Percentiles rank a stretch among this genome's conserved stretches.
Evolutionary conservation across 2,797 vertebrate species (phyloP).

Genomic region (Anguilla anguilla): DNA sequence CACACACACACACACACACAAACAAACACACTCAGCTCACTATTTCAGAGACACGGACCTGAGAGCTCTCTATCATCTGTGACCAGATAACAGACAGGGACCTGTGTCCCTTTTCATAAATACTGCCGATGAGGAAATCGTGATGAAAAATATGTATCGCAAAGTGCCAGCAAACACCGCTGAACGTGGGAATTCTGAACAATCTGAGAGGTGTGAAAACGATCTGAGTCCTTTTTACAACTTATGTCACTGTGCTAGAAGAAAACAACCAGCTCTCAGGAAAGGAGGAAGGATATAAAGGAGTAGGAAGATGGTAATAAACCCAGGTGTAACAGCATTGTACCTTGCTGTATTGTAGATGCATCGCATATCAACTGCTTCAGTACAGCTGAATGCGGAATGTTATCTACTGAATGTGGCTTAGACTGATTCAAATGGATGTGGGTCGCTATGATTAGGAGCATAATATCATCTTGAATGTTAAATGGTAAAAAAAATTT

Average conservation of each 20-base stretch:
- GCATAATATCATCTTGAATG: conserved; percentile 40
- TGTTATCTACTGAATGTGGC: conserved; percentile 29
- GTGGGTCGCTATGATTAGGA: neutral
- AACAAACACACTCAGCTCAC: neutral
- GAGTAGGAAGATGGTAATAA: neutral
- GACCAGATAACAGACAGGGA: conserved; percentile 64
- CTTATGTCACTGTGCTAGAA: neutral
- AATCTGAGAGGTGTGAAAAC: neutral
- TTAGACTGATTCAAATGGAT: conserved; percentile 43
- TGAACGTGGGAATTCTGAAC: neutral
- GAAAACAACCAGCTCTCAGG: neutral
- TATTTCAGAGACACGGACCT: conserved; percentile 57
- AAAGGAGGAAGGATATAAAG: neutral
- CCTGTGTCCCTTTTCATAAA: conserved; percentile 48
- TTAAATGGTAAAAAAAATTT: neutral
- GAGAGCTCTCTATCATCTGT: conserved; percentile 57
- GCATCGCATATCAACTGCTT: neutral
- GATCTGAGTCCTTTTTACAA: neutral
- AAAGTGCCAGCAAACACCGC: neutral
- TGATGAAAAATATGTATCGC: neutral
- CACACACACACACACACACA: neutral
- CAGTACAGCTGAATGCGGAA: conserved; percentile 45
- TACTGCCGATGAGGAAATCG: conserved; percentile 25
- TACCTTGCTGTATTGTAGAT: neutral
- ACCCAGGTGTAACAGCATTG: neutral